These are phyloP conservation scores for Xiphophorus birchmanni DNA, from an alignment of 2,797 vertebrate species.

Conservation along the genomic window DNA sequence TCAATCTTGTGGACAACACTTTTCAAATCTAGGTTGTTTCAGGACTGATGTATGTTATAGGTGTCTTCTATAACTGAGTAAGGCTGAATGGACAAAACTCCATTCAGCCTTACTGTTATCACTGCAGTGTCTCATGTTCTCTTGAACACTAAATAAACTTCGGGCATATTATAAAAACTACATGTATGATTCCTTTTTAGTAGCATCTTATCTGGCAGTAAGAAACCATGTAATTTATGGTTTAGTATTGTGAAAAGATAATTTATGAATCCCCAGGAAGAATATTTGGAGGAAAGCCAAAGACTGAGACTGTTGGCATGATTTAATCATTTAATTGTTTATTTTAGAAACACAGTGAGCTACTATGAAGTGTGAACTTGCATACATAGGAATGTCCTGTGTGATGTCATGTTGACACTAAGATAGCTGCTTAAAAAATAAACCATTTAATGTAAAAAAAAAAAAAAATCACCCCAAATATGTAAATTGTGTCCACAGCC, in stretches of 20 bases:
- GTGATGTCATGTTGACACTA: background rate
- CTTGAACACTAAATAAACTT: background rate
- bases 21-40: background rate
- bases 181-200: background rate
- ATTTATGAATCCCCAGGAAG: background rate
- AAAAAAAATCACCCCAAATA: background rate
- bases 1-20: background rate
- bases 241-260: background rate
- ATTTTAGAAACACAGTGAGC: background rate
- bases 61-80: no score
- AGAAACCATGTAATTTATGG: background rate
- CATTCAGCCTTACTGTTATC: background rate
- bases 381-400: background rate
- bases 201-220: background rate
- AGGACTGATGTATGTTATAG: background rate
- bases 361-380: background rate
- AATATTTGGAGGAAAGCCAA: background rate
- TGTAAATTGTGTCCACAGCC: slow-evolving; percentile 77
- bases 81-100: background rate
- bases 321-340: background rate
- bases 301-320: background rate
- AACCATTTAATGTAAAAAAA: background rate
- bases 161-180: background rate
- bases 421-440: background rate
- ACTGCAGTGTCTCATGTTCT: background rate